Percentiles rank a stretch among this genome's conserved stretches.
phyloP scores from a whole-genome alignment of 2,797 vertebrate species.

The Diplodus sargus region DNA sequence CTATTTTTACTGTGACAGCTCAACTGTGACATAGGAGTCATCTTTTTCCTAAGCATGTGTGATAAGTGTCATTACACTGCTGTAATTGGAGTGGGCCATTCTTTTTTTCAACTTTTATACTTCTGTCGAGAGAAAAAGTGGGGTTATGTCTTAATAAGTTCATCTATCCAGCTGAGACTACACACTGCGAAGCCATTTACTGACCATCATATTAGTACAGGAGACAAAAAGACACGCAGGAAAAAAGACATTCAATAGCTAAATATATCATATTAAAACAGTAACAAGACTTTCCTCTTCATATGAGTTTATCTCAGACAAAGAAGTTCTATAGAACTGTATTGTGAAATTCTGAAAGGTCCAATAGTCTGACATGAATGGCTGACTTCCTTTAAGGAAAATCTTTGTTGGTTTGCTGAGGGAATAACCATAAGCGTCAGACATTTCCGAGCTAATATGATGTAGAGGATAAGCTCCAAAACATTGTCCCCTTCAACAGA shows the following conservation, averaged over 20 bases:
- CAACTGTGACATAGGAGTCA: constrained; percentile 28
- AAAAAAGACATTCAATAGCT: neutral
- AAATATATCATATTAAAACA: neutral
- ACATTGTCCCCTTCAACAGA: neutral
- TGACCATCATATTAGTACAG: neutral
- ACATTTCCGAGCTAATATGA: neutral
- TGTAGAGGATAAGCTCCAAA: neutral
- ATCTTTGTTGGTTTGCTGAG: neutral
- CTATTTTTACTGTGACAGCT: constrained; percentile 38
- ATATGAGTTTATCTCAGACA: neutral
- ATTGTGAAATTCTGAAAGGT: neutral
- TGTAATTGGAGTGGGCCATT: constrained; percentile 9
- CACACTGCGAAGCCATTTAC: neutral
- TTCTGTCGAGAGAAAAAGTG: constrained; percentile 5
- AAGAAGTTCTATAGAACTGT: neutral
- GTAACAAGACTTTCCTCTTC: neutral
- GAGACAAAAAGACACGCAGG: neutral
- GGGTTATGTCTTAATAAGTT: neutral
- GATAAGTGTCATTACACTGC: constrained; percentile 35
- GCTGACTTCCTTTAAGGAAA: neutral
- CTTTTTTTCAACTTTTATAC: neutral
- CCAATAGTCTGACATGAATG: neutral
- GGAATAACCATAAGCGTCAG: too few relatives aligned
- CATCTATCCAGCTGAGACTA: neutral
- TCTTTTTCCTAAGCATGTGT: constrained; percentile 20